Conservation (phyloP, 2,113 vertebrate species). For the Pholis gunnellus region DNA sequence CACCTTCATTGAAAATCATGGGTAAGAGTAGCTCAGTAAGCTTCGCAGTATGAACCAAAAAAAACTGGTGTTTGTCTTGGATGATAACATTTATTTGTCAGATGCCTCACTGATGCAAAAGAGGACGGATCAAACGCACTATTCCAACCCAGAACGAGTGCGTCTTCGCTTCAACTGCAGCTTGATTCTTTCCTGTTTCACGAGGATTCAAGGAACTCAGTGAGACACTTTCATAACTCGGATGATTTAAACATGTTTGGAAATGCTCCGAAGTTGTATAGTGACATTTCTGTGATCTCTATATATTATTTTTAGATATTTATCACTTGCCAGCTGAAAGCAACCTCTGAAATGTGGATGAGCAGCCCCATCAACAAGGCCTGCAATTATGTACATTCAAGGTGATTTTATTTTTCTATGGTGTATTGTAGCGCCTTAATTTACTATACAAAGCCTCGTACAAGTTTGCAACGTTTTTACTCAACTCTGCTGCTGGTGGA, state of each 20-base stretch:
- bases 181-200: constrained; percentile 53
- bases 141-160: constrained; percentile 20
- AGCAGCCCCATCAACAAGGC: constrained; percentile 46
- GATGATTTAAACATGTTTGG: background rate
- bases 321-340: constrained; percentile 62
- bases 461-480: background rate
- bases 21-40: constrained; percentile 15
- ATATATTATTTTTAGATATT: constrained; percentile 38
- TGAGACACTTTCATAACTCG: constrained; percentile 8
- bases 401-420: constrained; percentile 42
- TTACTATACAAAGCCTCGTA: background rate
- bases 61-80: background rate
- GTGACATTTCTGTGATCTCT: background rate
- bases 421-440: background rate
- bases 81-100: background rate
- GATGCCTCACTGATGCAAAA: constrained; percentile 56
- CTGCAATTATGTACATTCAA: constrained; percentile 56
- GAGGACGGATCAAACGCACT: background rate
- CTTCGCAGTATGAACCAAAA: background rate
- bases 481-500: background rate
- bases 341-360: background rate
- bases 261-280: background rate
- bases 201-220: constrained; percentile 42
- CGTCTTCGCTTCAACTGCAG: constrained; percentile 39
- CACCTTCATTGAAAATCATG: constrained; percentile 64